Percentiles rank a stretch among this genome's conserved stretches.
These are phyloP conservation scores for Oxygymnocypris stewartii DNA, from an alignment of 2,113 vertebrate species.

Conservation along the genomic window DNA sequence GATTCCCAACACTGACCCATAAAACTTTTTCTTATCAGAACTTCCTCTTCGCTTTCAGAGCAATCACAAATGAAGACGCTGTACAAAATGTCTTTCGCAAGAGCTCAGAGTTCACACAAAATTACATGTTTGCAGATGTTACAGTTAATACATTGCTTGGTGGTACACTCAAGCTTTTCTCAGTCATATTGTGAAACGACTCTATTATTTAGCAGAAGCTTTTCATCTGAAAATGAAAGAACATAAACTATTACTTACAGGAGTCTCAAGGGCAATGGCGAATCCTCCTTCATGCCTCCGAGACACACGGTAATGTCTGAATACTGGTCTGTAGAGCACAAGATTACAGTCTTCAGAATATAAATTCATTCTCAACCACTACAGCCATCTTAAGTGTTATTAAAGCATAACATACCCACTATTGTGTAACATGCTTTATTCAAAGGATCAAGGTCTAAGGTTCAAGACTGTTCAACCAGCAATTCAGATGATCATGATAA, in stretches of 20 bases:
- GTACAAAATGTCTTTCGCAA: background rate
- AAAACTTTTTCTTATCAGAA: conserved; percentile 14
- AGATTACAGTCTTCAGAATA: background rate
- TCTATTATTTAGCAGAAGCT: background rate
- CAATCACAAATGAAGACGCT: background rate
- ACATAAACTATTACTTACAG: conserved; percentile 71
- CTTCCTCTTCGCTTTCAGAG: conserved; percentile 12
- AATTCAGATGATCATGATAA: conserved; percentile 13
- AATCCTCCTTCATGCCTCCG: conserved; percentile 62
- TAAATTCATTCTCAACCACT: background rate
- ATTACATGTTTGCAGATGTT: background rate
- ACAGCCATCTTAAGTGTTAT: background rate
- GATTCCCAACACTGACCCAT: conserved; percentile 1
- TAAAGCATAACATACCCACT: background rate
- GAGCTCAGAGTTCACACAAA: background rate
- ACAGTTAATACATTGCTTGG: too few species aligned
- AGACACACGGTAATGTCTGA: conserved; percentile 79
- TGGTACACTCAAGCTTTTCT: background rate
- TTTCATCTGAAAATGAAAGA: background rate
- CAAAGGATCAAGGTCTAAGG: background rate
- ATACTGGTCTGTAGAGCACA: conserved; percentile 51
- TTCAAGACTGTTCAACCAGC: background rate
- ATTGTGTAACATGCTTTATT: background rate
- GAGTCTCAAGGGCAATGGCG: conserved; percentile 74
- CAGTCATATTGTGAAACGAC: background rate